These are phyloP conservation scores for Willisornis vidua DNA, from an alignment of 2,113 vertebrate species.

Conservation along the genomic window DNA sequence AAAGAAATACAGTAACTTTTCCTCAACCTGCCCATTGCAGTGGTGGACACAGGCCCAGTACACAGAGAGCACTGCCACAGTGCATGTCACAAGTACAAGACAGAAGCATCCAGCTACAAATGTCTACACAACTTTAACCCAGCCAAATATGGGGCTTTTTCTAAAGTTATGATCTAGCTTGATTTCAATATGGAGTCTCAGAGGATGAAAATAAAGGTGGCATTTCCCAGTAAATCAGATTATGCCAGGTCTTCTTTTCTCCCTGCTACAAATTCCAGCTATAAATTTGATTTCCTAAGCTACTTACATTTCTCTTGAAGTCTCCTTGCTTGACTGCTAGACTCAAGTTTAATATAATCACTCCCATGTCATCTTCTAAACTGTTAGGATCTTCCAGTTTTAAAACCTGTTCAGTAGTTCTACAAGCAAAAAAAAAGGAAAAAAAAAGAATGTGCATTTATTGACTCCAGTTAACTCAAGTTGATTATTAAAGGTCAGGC, in stretches of 20 bases:
- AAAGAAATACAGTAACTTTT: neutral
- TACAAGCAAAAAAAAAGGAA: slow-evolving; percentile 25
- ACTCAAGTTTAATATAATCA: slow-evolving; percentile 85
- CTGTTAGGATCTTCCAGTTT: slow-evolving; percentile 89
- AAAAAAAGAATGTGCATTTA: neutral
- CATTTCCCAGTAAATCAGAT: slow-evolving; percentile 27
- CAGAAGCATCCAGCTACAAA: neutral
- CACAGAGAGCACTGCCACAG: neutral
- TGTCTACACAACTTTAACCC: neutral
- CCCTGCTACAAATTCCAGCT: neutral
- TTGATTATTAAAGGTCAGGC: slow-evolving; percentile 53
- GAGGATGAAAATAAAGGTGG: slow-evolving; percentile 30
- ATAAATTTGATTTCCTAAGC: slow-evolving; percentile 14
- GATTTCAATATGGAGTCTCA: neutral
- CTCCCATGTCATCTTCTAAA: slow-evolving; percentile 92
- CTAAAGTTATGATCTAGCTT: neutral
- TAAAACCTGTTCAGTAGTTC: slow-evolving; percentile 83
- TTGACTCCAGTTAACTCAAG: slow-evolving; percentile 22
- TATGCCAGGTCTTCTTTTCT: neutral
- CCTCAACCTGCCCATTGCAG: neutral
- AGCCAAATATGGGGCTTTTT: neutral
- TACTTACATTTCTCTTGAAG: slow-evolving; percentile 85
- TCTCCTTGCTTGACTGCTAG: slow-evolving; percentile 87
- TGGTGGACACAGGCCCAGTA: neutral
- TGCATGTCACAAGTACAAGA: neutral